Evolutionary conservation across 2,113 vertebrate species (phyloP).

Genomic region (Stegastes partitus): DNA sequence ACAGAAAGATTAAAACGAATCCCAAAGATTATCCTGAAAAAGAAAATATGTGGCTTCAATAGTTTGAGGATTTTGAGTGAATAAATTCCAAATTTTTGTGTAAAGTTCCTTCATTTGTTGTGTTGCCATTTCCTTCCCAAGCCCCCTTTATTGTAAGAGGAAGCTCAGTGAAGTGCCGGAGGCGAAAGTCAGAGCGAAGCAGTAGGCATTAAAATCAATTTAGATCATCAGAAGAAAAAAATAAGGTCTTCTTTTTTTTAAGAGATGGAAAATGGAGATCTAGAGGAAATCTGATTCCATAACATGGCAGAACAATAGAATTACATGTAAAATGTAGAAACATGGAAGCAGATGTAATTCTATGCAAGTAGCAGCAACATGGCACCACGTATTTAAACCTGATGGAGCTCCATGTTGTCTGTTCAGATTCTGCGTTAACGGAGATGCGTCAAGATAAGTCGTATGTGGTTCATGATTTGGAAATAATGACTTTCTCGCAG

Average conservation of each 20-base stretch:
- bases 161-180: conserved; percentile 21
- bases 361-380: too few relatives aligned
- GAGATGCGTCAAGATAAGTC: neutral
- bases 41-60: conserved; percentile 14
- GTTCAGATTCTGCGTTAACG: neutral
- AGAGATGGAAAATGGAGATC: conserved; percentile 20
- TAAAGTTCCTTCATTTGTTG: conserved; percentile 22
- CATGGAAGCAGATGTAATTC: too few relatives aligned
- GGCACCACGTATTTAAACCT: too few relatives aligned
- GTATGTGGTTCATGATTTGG: too few relatives aligned
- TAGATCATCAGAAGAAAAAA: conserved; percentile 19
- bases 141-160: neutral
- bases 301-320: neutral
- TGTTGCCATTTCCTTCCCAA: conserved; percentile 6
- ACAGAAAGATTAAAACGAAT: conserved; percentile 50
- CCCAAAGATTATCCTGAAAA: conserved; percentile 36
- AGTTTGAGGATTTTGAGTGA: conserved; percentile 24
- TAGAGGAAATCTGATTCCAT: neutral
- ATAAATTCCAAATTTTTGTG: conserved; percentile 11
- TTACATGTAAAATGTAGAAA: too few relatives aligned
- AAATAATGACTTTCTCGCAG: neutral
- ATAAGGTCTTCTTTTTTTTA: neutral
- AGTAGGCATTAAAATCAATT: conserved; percentile 32
- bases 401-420: too few relatives aligned
- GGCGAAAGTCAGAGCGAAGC: conserved; percentile 12